Conservation (phyloP, 2,797 vertebrate genomes). For the Cryptoprocta ferox region DNA sequence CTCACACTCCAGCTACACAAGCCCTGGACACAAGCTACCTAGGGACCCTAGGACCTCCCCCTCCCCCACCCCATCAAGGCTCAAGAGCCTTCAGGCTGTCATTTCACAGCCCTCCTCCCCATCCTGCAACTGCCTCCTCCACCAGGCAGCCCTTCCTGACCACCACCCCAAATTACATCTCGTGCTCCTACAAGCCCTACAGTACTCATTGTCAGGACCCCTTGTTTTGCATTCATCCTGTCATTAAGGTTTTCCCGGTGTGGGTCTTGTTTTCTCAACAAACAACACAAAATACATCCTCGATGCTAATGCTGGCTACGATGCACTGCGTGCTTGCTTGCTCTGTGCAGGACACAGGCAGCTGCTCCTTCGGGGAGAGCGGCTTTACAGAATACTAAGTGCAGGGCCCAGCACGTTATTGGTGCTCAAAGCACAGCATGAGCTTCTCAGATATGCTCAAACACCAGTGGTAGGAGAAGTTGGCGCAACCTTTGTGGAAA, state of each 20-base stretch:
- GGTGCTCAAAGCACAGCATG: not conserved
- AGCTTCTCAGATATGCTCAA: not conserved
- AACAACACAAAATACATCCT: not conserved
- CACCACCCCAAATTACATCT: not conserved
- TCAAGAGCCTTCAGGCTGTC: not conserved
- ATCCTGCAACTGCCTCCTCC: not conserved
- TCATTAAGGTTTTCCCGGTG: not conserved
- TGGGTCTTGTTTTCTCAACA: not conserved
- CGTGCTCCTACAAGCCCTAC: not conserved
- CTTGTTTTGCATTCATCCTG: not conserved
- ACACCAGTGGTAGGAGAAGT: not conserved
- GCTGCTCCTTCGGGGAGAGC: not conserved
- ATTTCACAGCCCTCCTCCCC: not conserved
- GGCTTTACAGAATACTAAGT: accelerated
- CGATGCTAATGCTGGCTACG: not conserved
- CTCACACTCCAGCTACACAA: not conserved
- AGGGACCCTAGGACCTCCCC: not conserved
- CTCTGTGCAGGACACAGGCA: not conserved
- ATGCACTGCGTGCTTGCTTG: not conserved
- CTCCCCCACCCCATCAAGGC: not conserved
- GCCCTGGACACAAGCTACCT: not conserved
- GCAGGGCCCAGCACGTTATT: not conserved
- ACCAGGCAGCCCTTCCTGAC: not conserved
- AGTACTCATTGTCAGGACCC: not conserved
- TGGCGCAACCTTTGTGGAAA: not conserved